Base-by-base conservation (phyloP, 2,113 vertebrate species). In the Bos indicus region DNA sequence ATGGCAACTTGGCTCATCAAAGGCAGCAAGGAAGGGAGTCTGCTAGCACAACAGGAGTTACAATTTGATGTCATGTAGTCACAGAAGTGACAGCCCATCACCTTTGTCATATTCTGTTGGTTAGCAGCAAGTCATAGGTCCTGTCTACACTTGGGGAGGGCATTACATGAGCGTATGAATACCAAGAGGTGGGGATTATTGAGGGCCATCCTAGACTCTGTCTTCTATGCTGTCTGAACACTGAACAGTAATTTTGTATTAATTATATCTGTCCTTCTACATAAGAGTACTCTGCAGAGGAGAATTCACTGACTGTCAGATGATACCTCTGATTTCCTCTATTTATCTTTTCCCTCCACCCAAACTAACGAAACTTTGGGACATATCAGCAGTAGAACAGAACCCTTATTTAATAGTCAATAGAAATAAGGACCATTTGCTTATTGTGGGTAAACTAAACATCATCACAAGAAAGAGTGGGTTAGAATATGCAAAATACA, bases 391-490 rank as follows among this genome's bases (percentile, higher is more conserved):
- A 83, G 60, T 36, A 83, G 56, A 85, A 93, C 16, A 59, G 51
- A 86, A 87, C 28, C 78, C 56, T 96, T 83, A 80, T 74, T 84
- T 92, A 85, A 93, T 19, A 81, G 33, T 8, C 46, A 67, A 64
- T 26, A 62, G 96, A 97, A 92, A 74, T 86, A 94, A 88, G 30
- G 54, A 5, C 40, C 25, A 11, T 92, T 59, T 92, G 21, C 90
- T 52, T 59, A 71, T 60, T 84, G 23, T 83, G 52, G 36, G 9
- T 81, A 86, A 96, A 91, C 57, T 23, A 83, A 96, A 26, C 46
- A 62, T 71, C 81, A 57, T 71, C 46, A 40, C 28, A 51, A 40
- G 57, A 36, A 95, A 88, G 86, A 89, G 28, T 87, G 87, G 57
- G 25, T 59, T 59, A 59, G 57, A 59, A 59, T 59, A 59, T 59